Evolutionary conservation across 2,888 invertebrate species (phyloP).

Genomic region (Eugnorisma glareosa): DNA sequence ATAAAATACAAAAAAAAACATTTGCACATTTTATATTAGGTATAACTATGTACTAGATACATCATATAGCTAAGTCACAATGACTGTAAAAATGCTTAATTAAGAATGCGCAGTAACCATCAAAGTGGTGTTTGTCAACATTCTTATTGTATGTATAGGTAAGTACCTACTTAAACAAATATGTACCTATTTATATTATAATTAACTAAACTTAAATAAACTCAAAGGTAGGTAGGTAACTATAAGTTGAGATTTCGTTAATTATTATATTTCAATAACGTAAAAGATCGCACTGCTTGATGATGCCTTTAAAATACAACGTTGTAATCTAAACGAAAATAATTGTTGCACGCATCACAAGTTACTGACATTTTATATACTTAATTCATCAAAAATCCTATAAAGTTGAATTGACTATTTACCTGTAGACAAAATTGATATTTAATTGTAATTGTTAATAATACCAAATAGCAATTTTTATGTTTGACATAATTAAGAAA

Average conservation of each 20-base stretch:
- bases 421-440: conserved; percentile 64
- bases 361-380: conserved; percentile 32
- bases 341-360: conserved; percentile 39
- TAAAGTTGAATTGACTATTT: conserved; percentile 69
- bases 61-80: conserved; percentile 56
- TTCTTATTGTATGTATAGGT: conserved; percentile 46
- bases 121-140: conserved; percentile 57
- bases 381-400: conserved; percentile 51
- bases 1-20: conserved; percentile 58
- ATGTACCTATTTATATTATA: conserved; percentile 65
- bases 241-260: conserved; percentile 70
- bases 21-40: conserved; percentile 62
- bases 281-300: conserved; percentile 37
- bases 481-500: conserved; percentile 43
- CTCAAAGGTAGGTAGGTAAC: conserved; percentile 69
- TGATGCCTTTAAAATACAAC: conserved; percentile 29
- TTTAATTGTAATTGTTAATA: conserved; percentile 42
- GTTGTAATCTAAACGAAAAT: conserved; percentile 29
- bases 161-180: conserved; percentile 65
- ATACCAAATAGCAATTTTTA: conserved; percentile 31
- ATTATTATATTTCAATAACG: conserved; percentile 47
- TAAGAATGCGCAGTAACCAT: conserved; percentile 51
- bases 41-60: conserved; percentile 46
- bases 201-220: conserved; percentile 67
- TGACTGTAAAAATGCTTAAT: conserved; percentile 65